phyloP scores from a whole-genome alignment of 2,797 vertebrate species.

The Ibycter americanus region DNA sequence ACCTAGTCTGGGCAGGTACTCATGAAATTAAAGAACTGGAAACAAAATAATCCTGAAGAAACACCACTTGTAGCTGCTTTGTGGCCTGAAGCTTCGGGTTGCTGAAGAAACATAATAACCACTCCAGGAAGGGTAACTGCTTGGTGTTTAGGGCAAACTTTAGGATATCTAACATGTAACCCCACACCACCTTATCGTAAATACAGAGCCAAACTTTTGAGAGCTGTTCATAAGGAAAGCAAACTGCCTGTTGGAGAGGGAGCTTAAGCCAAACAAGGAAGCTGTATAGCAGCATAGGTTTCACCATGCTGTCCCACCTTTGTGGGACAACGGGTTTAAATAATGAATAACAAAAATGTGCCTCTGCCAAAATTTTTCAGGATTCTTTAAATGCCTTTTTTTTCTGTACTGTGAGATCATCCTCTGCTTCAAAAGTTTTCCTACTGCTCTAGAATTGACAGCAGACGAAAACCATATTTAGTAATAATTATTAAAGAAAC shows the following conservation, averaged over 20 bases:
- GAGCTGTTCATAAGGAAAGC: neutral
- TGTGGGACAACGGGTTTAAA: neutral
- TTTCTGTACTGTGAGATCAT: neutral
- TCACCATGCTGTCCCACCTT: neutral
- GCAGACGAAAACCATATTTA: neutral
- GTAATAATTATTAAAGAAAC: neutral
- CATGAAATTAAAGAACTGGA: neutral
- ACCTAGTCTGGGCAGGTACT: neutral
- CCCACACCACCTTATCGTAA: neutral
- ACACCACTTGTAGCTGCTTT: neutral
- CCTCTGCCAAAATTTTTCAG: neutral
- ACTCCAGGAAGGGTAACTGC: neutral
- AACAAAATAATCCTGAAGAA: neutral
- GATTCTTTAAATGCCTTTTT: neutral
- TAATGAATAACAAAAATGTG: neutral
- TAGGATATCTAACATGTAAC: neutral
- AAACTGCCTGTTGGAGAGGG: neutral
- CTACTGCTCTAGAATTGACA: neutral
- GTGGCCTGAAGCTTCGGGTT: neutral
- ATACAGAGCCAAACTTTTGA: neutral
- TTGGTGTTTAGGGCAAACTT: neutral
- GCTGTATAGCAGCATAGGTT: neutral
- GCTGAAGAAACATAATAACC: neutral
- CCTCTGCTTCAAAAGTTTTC: neutral
- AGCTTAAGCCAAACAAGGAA: neutral